Percentiles rank a stretch among this genome's conserved stretches.
These are phyloP conservation scores for Chironomus riparius DNA, from an alignment of 2,888 invertebrate genomes.

Conservation along the genomic window DNA sequence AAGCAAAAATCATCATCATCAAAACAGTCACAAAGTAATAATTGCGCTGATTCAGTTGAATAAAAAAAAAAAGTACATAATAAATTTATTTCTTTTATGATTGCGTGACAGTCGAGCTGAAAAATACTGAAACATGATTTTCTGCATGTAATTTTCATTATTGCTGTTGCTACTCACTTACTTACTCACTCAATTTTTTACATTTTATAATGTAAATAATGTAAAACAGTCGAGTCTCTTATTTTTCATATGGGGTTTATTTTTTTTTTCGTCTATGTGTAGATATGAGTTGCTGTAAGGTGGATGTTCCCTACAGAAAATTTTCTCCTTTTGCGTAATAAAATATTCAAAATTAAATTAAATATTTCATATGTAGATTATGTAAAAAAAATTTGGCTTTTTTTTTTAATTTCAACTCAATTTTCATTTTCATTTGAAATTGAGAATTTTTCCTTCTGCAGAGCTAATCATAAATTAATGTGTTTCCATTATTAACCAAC, in stretches of 20 bases:
- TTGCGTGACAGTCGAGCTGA: constrained; percentile 22
- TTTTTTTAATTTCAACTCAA: background rate
- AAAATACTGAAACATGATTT: constrained; percentile 6
- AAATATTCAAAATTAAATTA: constrained; percentile 27
- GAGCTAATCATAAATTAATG: constrained; percentile 26
- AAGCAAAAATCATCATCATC: background rate
- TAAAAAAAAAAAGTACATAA: constrained; percentile 7
- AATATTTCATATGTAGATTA: constrained; percentile 17
- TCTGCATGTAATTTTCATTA: background rate
- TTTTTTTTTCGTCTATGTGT: background rate
- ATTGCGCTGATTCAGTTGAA: background rate
- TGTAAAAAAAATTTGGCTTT: too few species aligned
- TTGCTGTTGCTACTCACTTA: background rate
- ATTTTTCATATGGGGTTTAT: background rate
- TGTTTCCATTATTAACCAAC: constrained; percentile 19
- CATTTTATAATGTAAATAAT: background rate
- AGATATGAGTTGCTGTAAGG: background rate
- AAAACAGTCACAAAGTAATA: background rate
- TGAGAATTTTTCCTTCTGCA: background rate
- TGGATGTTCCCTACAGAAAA: background rate
- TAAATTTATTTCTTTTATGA: background rate
- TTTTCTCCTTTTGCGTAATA: background rate
- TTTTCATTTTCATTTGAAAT: background rate
- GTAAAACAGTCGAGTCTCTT: background rate
- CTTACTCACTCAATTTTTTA: background rate